Conservation (phyloP, 1,140 invertebrate species). For the Trachymyrmex cornetzi region DNA sequence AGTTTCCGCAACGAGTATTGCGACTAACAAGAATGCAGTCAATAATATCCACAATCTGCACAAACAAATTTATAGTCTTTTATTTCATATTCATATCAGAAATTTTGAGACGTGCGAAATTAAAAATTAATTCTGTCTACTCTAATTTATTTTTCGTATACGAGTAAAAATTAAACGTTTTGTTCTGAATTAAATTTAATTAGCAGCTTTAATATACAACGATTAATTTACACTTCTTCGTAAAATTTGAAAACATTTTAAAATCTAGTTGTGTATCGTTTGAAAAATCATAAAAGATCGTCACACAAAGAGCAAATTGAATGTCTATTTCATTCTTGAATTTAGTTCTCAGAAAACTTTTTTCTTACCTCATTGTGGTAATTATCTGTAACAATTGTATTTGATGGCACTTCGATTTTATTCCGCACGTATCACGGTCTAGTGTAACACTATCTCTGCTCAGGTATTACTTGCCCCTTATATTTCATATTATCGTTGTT, state of each 20-base stretch:
- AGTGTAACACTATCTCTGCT: constrained; percentile 54
- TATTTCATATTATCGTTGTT: constrained; percentile 70
- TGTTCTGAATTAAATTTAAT: background rate
- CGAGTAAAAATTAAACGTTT: background rate
- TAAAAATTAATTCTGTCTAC: background rate
- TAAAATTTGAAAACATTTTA: background rate
- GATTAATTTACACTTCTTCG: background rate
- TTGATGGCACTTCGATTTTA: background rate
- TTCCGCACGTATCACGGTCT: constrained; percentile 9
- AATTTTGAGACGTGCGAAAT: background rate
- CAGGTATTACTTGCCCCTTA: constrained; percentile 51
- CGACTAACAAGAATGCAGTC: constrained; percentile 48
- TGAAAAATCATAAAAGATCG: no score
- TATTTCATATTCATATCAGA: background rate
- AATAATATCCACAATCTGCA: constrained; percentile 67
- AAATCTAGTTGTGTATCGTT: no score
- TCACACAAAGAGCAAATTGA: background rate
- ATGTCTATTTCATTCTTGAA: background rate
- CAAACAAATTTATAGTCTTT: constrained; percentile 27
- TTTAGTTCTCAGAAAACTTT: constrained; percentile 18
- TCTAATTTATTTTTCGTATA: background rate
- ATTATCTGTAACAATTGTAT: background rate
- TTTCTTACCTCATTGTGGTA: constrained; percentile 66
- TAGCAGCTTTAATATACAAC: background rate
- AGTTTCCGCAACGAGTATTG: constrained; percentile 56